Base-by-base conservation (phyloP, 2,888 invertebrate species). In the Drosophila acutilabella region DNA sequence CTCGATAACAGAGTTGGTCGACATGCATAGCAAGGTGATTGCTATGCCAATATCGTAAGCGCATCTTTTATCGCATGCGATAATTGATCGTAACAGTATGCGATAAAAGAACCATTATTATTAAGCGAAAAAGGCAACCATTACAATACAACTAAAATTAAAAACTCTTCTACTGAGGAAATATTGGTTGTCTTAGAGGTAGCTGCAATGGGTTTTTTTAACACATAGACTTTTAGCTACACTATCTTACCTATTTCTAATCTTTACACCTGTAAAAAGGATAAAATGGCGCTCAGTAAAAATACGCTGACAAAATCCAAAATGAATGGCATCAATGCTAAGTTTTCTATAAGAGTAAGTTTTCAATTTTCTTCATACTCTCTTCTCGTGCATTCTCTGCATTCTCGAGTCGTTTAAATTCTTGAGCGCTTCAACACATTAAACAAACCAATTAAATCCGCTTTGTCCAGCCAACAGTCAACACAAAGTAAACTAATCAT, bases 331-430 rank as follows among this genome's bases (percentile, higher is more conserved):
- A 76, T 82, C 79, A 66, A 56, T 66, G 79, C 81, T 52, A 88
- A 79, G 60, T 81, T 74, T 69, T 71, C 85, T 62, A 81, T 88
- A 76, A 78, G 57, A 69, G 78, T 83, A 88, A 80, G 75, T 78
- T 75, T 73, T 48, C 41, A 64, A 64, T 42, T 52, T 36, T 65
- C 26, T 50, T 58, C 47, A 50, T 47, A 52, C 10, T 54, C 45
- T 48, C 51, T 74, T 65, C 42, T 67, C 54, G 30, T 74, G 65
- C 73, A 73, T 73, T 69, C 16, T 60, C 23, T 62, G 77, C 68
- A 80, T 75, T 47, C n/a, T 64, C 53, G 53, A 59, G 45, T 38
- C 56, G 41, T 40, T 50, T 61, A 72, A 67, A 70, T 61, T 48
- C 58, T 57, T 80, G 66, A 80, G 53, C 59, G 78, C 84, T 74